phyloP scores from a whole-genome alignment of 30 jellyfish, hydroid and myxozoan genomes.

The Kudoa iwatai region DNA sequence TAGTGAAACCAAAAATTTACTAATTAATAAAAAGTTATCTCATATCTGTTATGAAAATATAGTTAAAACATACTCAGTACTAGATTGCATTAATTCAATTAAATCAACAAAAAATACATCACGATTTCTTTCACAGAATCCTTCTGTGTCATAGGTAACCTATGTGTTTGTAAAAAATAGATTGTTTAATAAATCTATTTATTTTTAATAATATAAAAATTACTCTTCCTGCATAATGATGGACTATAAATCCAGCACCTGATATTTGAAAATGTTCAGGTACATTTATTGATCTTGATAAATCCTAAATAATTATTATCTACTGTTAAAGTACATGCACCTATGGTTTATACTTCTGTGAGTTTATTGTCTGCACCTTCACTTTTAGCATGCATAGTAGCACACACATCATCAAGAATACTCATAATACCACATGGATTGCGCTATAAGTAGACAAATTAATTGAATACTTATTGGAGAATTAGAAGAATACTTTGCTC shows the following conservation, averaged over 20 bases:
- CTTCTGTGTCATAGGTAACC: conserved; percentile 84
- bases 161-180: background rate
- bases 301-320: background rate
- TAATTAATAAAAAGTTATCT: conserved; percentile 1
- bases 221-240: conserved; percentile 93
- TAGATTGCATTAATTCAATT: conserved; percentile 31
- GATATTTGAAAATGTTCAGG: conserved; percentile 77
- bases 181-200: too few species aligned
- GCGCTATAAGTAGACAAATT: conserved; percentile 2
- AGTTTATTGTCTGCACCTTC: conserved; percentile 87
- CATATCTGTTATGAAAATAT: background rate
- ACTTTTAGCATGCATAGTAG: conserved; percentile 93
- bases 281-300: background rate
- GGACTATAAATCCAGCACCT: conserved; percentile 36
- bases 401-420: conserved; percentile 85
- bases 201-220: too few species aligned
- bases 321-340: too few species aligned
- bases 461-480: too few species aligned
- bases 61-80: conserved; percentile 18
- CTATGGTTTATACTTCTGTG: conserved; percentile 13
- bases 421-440: conserved; percentile 94
- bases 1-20: conserved; percentile 15
- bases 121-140: conserved; percentile 76
- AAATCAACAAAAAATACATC: conserved; percentile 58
- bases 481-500: conserved; percentile 9